Evolutionary conservation across 64 coral and sea anemone genomes (phyloP).

Genomic region (Pocillopora verrucosa): DNA sequence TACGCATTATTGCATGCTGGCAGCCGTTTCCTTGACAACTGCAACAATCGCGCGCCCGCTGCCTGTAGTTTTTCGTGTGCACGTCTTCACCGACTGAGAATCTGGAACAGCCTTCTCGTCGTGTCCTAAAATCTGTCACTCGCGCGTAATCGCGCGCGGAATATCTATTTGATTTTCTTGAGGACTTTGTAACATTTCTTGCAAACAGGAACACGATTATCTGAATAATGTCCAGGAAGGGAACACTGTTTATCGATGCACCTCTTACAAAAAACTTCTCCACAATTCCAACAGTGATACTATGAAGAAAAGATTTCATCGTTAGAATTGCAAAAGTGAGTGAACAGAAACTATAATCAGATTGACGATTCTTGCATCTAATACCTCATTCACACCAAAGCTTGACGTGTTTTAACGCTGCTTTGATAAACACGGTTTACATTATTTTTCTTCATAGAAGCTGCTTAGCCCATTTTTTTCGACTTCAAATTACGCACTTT

Average conservation of each 20-base stretch:
- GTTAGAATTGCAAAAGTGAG: too few species aligned
- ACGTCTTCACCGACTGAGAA: too few species aligned
- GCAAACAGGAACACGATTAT: slow-evolving; percentile 95
- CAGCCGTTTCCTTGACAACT: background rate
- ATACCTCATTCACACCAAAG: background rate
- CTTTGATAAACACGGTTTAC: too few species aligned
- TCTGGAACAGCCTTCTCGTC: background rate
- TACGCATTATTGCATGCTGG: too few species aligned
- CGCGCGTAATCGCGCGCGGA: background rate
- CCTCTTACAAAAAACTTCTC: slow-evolving; percentile 92
- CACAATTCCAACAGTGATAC: slow-evolving; percentile 99
- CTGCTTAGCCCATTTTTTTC: too few species aligned
- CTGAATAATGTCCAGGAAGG: slow-evolving; percentile 96
- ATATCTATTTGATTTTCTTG: slow-evolving; percentile 29
- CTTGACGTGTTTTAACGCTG: too few species aligned
- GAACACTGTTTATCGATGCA: slow-evolving; percentile 91
- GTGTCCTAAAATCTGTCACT: background rate
- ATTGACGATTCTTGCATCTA: too few species aligned
- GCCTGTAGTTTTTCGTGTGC: too few species aligned
- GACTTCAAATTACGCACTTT: too few species aligned
- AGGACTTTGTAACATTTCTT: slow-evolving; percentile 79
- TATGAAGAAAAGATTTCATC: background rate
- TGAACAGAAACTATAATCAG: too few species aligned
- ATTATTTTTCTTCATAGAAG: too few species aligned
- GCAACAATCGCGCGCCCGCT: background rate